Percentiles rank a stretch among this genome's conserved stretches.
These are phyloP conservation scores for Xenopus laevis DNA, from an alignment of 2,113 vertebrate genomes.

Conservation along the genomic window DNA sequence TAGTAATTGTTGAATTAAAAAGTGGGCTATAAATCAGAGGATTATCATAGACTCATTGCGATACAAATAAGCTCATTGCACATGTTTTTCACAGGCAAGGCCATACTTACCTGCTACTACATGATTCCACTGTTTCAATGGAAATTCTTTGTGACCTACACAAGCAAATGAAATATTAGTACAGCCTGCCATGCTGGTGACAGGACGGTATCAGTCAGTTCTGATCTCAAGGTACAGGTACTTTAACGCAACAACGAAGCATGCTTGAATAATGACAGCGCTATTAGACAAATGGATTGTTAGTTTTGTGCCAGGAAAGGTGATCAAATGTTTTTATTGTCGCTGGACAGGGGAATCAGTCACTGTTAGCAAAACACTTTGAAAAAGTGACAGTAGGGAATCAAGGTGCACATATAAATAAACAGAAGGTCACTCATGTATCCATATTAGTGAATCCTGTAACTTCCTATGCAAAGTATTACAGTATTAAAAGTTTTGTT, in stretches of 20 bases:
- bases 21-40: background rate
- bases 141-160: slow-evolving; percentile 46
- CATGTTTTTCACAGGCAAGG: background rate
- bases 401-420: background rate
- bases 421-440: background rate
- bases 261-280: slow-evolving; percentile 16
- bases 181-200: slow-evolving; percentile 36
- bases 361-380: background rate
- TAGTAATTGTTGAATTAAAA: too few species aligned
- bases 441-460: background rate
- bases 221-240: slow-evolving; percentile 37
- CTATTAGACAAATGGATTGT: slow-evolving; percentile 24
- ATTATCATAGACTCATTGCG: background rate
- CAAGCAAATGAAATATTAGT: slow-evolving; percentile 46
- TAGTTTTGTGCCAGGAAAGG: slow-evolving; percentile 30
- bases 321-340: background rate
- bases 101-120: background rate
- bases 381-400: background rate
- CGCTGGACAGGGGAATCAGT: background rate
- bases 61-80: background rate
- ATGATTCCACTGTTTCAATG: background rate
- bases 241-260: slow-evolving; percentile 38
- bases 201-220: slow-evolving; percentile 44
- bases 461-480: background rate
- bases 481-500: too few species aligned